Evolutionary conservation across 2,113 vertebrate genomes (phyloP), one percentile per base, ranked within the genome.

Genomic region (Cyprinodon brontotheroides): DNA sequence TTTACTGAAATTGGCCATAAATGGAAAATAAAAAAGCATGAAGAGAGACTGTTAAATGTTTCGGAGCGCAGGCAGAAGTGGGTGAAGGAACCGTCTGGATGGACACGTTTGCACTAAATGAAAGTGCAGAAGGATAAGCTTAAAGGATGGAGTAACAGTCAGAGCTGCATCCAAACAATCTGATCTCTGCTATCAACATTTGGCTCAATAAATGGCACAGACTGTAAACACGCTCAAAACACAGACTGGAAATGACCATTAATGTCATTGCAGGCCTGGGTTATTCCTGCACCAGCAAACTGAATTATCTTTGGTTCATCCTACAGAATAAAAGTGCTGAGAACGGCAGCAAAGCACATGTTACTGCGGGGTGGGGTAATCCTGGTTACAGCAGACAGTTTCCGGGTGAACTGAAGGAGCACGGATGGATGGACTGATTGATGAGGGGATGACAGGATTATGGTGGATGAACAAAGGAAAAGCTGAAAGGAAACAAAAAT

Each of bases 391-490:
- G 70, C 45, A 73, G 37, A 62, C 57, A 41, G 72, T 12, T 66
- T 64, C 37, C 45, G 63, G 11, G 74, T 50, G 60, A 60, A 59
- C 9, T 67, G 60, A 13, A 62, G 72, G 74, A 48, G 75, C 15
- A 75, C 68, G 68, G 78, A 4, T 45, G 47, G 77, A 65, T 77
- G 68, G 39, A 65, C 39, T 63, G 71, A 80, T 77, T 77, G 77
- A 83, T 86, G 86, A 82, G 61, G 79, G 66, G 64, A 76, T 89
- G 83, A 74, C n/a, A 20, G 73, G 86, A 82, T 83, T 87, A 81
- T 47, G 57, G 68, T 72, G 60, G 68, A 68, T 80, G 70, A 65
- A 74, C 82, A 67, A 69, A 75, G 82, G 61, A 63, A 64, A 80
- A 72, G 79, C 50, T 36, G 72, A 74, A 74, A 68, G 48, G 82